Evolutionary conservation across 2,113 vertebrate species (phyloP).

Genomic region (Drymodes brunneopygia): DNA sequence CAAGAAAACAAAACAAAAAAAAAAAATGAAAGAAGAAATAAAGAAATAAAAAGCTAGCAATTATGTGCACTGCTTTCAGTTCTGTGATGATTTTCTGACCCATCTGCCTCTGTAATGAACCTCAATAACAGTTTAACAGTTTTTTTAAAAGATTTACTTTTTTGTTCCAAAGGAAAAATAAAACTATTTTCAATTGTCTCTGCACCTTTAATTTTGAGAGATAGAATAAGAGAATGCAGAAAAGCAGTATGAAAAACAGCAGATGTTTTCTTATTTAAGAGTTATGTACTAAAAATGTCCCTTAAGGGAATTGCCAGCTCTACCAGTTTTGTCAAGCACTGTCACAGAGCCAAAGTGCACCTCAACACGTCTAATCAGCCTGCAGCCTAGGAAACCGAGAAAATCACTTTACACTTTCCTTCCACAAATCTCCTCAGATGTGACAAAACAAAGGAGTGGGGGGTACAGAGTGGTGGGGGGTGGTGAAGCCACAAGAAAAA

Average conservation of each 20-base stretch:
- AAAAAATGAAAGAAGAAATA: neutral
- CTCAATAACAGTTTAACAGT: neutral
- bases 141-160: neutral
- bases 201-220: neutral
- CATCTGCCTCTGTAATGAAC: neutral
- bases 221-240: neutral
- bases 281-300: neutral
- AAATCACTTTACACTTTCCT: constrained; percentile 3
- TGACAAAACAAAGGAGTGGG: neutral
- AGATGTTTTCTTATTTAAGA: constrained; percentile 47
- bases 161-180: neutral
- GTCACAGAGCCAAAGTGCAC: constrained; percentile 7
- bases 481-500: neutral
- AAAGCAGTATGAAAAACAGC: neutral
- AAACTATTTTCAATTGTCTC: neutral
- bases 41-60: neutral
- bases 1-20: too few species aligned
- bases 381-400: constrained; percentile 40
- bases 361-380: constrained; percentile 33
- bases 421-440: neutral
- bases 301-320: neutral
- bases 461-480: neutral
- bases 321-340: neutral
- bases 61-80: neutral
- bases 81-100: neutral